Evolutionary conservation across 1,140 invertebrate genomes (phyloP), one percentile per base, ranked within the genome.

Genomic region (Oryctes rhinoceros): DNA sequence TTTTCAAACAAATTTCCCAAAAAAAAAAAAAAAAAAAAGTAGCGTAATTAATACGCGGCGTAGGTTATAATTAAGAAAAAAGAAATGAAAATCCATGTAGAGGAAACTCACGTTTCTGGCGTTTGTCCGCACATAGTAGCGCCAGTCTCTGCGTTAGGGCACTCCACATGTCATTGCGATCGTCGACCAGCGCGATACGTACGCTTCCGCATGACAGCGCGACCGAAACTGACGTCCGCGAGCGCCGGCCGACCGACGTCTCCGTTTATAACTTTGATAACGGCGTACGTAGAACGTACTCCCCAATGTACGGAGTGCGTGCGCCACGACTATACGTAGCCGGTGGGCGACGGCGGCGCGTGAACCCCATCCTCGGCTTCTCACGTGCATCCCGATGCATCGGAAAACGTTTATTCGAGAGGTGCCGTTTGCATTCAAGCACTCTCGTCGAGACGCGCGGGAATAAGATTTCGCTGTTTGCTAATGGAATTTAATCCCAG

Each of bases 151-250:
- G 80, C 59, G 81, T 80, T 47, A 83, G 59, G 74, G 83, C 81
- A 80, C 78, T 82, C 83, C 83, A 83, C 83, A 83, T 83, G 83
- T 81, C 83, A 83, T 83, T 78, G 81, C 82, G 81, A 67, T 44
- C 74, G 15, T 76, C 15, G 7, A 35, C 13, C 74, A 20, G 15
- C 74, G 35, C 35, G 74, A 35, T 44, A 76, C 82, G 67, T 76
- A 80, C 80, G 81, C 80, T 71, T 81, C 79, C 82, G 71, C 10
- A 76, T 49, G 76, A 81, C 65, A 71, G 71, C 80, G 79, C 80
- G 37, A 48, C 39, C 18, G 81, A 82, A 77, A 82, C 80, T 81
- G 81, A 65, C 81, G 80, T 76, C 49, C 24, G 62, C 81, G 78
- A 48, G 6, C 78, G 65, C 65, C 65, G 20, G 44, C 13, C 39